phyloP scores from a whole-genome alignment of 2,888 invertebrate genomes.

The Mactromeris polynyma region DNA sequence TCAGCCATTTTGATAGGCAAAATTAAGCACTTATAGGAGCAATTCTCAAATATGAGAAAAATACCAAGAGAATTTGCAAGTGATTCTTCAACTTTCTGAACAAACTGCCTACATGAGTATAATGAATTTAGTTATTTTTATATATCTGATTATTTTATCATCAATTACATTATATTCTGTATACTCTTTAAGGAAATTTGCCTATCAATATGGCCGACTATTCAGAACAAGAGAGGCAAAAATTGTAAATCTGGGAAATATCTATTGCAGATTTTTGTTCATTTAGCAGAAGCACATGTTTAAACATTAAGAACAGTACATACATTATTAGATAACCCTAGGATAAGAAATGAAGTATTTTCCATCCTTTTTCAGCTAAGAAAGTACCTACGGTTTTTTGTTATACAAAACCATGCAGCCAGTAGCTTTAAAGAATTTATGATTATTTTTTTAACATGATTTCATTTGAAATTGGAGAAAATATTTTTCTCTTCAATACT shows the following conservation, averaged over 20 bases:
- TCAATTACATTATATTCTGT: too few species aligned
- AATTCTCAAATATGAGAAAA: background rate
- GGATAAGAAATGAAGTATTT: background rate
- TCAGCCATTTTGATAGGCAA: too few species aligned
- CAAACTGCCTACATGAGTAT: too few species aligned
- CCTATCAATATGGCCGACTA: too few species aligned
- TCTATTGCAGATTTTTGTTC: too few species aligned
- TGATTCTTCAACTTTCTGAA: background rate
- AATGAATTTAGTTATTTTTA: too few species aligned
- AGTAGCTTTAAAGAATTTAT: background rate
- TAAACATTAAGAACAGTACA: background rate
- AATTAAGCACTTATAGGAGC: too few species aligned
- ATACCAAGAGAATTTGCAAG: background rate
- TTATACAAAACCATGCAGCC: background rate
- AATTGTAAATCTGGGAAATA: too few species aligned
- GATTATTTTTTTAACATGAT: too few species aligned
- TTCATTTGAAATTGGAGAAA: background rate
- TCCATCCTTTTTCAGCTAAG: background rate
- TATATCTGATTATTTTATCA: too few species aligned
- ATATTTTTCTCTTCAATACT: background rate
- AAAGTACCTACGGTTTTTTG: background rate
- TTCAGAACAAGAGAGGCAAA: too few species aligned
- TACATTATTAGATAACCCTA: background rate
- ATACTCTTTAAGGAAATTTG: too few species aligned
- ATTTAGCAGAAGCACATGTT: slow-evolving; percentile 1